A percentile compares a stretch with the other conserved stretches of the same genome.
phyloP scores from a whole-genome alignment of 2,888 invertebrate genomes.

The Mellilla xanthometata region DNA sequence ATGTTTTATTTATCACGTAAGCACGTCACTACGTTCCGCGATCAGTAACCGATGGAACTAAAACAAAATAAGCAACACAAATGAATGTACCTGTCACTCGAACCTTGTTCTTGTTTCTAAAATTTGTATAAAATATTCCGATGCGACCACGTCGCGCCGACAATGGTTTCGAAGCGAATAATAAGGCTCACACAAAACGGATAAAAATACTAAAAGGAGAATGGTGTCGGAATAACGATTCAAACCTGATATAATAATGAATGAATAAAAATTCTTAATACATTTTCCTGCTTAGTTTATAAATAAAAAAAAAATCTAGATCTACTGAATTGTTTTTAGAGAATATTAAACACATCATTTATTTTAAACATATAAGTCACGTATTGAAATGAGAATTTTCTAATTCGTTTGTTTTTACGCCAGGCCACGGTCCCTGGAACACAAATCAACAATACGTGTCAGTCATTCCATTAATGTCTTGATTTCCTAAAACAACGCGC shows the following conservation, averaged over 20 bases:
- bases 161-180: slow-evolving; percentile 61
- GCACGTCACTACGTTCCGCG: slow-evolving; percentile 63
- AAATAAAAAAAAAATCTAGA: slow-evolving; percentile 15
- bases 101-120: slow-evolving; percentile 78
- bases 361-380: too few relatives aligned
- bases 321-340: too few relatives aligned
- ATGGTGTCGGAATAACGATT: slow-evolving; percentile 50
- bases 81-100: slow-evolving; percentile 80
- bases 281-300: slow-evolving; percentile 33
- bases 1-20: slow-evolving; percentile 77
- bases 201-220: slow-evolving; percentile 43
- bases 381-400: too few relatives aligned
- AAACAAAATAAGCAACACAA: slow-evolving; percentile 76
- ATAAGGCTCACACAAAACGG: slow-evolving; percentile 55
- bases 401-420: slow-evolving; percentile 49
- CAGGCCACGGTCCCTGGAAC: slow-evolving; percentile 62
- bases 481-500: slow-evolving; percentile 71
- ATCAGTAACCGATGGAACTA: slow-evolving; percentile 74
- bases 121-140: slow-evolving; percentile 82
- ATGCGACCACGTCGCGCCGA: slow-evolving; percentile 63
- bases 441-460: slow-evolving; percentile 66
- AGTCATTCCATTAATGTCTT: slow-evolving; percentile 75
- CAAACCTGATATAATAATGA: slow-evolving; percentile 34
- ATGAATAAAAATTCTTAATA: slow-evolving; percentile 13
- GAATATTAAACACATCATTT: too few relatives aligned